These are phyloP conservation scores for Diorhabda sublineata DNA, from an alignment of 1,140 invertebrate genomes.

Conservation along the genomic window DNA sequence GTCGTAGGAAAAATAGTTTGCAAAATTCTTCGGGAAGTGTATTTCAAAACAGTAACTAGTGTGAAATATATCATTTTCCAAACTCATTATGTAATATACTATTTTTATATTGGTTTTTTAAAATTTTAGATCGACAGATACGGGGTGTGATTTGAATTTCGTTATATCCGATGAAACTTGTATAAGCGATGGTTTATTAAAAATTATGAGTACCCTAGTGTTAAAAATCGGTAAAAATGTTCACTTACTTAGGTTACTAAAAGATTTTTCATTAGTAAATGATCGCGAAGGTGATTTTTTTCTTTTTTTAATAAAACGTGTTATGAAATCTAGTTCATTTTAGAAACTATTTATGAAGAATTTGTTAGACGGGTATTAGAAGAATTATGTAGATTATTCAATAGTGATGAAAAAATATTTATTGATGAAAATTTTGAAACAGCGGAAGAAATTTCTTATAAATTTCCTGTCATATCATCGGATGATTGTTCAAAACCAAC, in stretches of 20 bases:
- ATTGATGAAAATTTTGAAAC: not conserved
- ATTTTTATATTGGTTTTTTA: too few relatives aligned
- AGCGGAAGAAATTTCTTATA: constrained; percentile 6
- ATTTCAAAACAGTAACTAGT: too few relatives aligned
- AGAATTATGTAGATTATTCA: constrained; percentile 27
- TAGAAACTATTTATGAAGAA: constrained; percentile 38
- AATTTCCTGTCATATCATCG: constrained; percentile 24
- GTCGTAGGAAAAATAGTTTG: too few relatives aligned
- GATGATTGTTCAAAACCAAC: constrained; percentile 20
- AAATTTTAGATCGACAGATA: too few relatives aligned
- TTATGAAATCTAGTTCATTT: constrained; percentile 14
- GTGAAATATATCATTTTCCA: too few relatives aligned
- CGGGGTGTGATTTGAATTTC: too few relatives aligned
- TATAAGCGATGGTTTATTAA: constrained; percentile 29
- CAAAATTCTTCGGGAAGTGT: too few relatives aligned
- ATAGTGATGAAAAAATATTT: constrained; percentile 3
- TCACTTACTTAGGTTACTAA: constrained; percentile 36
- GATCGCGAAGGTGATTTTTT: constrained; percentile 25
- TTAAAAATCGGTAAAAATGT: constrained; percentile 42
- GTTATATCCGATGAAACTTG: not conserved
- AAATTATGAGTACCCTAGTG: constrained; percentile 35
- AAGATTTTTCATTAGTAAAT: constrained; percentile 33
- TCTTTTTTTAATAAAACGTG: not conserved
- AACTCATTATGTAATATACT: too few relatives aligned
- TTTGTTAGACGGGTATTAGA: constrained; percentile 30